Base-by-base conservation (phyloP, 2,113 vertebrate genomes). In the Zapus hudsonius region DNA sequence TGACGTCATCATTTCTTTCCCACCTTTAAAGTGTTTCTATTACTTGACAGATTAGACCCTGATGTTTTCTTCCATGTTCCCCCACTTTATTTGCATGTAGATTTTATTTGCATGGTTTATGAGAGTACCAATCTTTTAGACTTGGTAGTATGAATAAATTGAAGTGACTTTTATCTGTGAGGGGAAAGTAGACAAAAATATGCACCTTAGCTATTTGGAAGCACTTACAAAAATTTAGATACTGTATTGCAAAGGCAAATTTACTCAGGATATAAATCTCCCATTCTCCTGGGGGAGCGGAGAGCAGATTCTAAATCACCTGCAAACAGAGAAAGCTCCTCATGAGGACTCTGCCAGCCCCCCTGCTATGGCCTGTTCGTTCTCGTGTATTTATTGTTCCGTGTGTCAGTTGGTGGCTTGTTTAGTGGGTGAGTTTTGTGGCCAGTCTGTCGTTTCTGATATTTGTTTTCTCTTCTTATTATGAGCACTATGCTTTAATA, bases 21-120 rank as follows among this genome's bases (percentile, higher is more conserved):
- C 40, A 13, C 64, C 20, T 89, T 79, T 40, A 59, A 67, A 76
- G 70, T 59, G 75, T 38, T 90, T 85, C 16, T 64, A 59, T 70
- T 61, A 85, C 78, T 94, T 88, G 59, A 42, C 20, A 90, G 75
- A 69, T 86, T 64, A 93, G 88, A 86, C 33, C 20, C n/a, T 52
- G 29, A 33, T 57, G 69, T 72, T 72, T 92, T 73, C 74, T 90
- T 91, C 66, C 15, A 59, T 78, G 93, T 90, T 67, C 64, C 84
- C 87, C 64, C 80, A 44, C 11, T 40, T 63, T 74, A 69, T 64
- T 86, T 78, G 87, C 76, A 27, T 63, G 87, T 78, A 36, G 59
- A 70, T 19, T 29, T 44, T 44, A 66, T 80, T 57, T 52, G 15
- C 20, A 52, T 67, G 59, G 44, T 92, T 94, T 75, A 52, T 5